Evolutionary conservation across 2,113 vertebrate genomes (phyloP), one percentile per base, ranked within the genome.

Genomic region (Lophura nycthemera): DNA sequence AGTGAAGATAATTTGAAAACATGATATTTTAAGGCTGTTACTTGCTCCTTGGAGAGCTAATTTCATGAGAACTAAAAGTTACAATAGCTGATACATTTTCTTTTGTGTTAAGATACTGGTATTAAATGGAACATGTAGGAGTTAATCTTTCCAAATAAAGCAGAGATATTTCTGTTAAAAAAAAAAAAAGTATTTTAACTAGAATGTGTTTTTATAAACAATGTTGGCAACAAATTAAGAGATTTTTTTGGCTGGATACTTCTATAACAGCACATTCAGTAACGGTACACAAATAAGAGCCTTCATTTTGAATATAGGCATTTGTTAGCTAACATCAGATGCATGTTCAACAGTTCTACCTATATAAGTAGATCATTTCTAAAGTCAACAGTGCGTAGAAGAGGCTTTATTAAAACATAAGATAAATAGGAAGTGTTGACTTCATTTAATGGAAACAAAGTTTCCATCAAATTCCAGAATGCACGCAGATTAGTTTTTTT

Each of bases 381-480:
- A 75, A 87, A 87, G 82, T 36, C 48, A 88, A 67, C 2, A 11
- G n/a, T 79, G 30, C 5, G 22, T 73, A 54, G 11, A 82, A 16
- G 21, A 19, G 10, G 65, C 11, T 65, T 83, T 43, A 57, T 89
- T 86, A 88, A 86, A 43, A 71, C 88, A 69, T 30, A 72, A 3
- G 13, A 45, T 83, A 92, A 86, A 54, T 43, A 14, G 8, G 24
- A 90, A 84, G 27, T 59, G 52, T 40, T 76, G 8, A 65, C 61
- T 90, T 78, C 72, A 57, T 82, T 81, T 82, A 92, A 67, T 63
- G 50, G 60, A 85, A 85, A 40, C 22, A 61, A 7, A 52, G 1
- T 91, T 89, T 89, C 72, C 42, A 78, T 67, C 75, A 82, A 67
- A 91, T 78, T 72, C 13, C 22, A 70, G 75, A 70, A 72, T 66